These are phyloP conservation scores for Drosophila tanythrix DNA, from an alignment of 2,888 invertebrate species.

Conservation along the genomic window DNA sequence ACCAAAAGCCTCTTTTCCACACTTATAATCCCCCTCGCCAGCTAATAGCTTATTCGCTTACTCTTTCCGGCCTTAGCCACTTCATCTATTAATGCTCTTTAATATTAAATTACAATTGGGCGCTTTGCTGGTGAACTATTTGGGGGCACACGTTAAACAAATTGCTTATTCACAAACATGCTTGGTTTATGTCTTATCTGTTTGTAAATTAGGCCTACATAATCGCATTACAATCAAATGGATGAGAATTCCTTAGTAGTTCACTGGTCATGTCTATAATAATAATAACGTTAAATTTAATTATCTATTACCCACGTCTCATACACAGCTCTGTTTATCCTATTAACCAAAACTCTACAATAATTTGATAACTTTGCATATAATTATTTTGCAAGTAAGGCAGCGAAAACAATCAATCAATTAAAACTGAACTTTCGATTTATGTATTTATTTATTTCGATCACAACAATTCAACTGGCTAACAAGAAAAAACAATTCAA, in stretches of 20 bases:
- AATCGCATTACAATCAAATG: neutral
- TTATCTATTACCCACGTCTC: neutral
- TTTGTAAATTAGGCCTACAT: neutral
- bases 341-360: neutral
- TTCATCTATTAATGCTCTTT: slow-evolving; percentile 35
- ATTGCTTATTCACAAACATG: neutral
- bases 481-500: neutral
- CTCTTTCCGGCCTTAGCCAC: slow-evolving; percentile 4
- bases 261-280: neutral
- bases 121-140: neutral
- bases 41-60: slow-evolving; percentile 4
- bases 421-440: neutral
- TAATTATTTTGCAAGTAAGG: neutral
- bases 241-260: neutral
- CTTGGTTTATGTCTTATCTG: neutral
- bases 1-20: neutral
- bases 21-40: neutral
- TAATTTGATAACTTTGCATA: neutral
- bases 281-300: neutral
- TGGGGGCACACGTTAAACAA: neutral
- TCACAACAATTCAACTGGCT: neutral
- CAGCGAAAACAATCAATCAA: neutral
- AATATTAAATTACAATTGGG: slow-evolving; percentile 9
- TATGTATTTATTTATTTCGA: neutral
- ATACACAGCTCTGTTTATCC: neutral